Evolutionary conservation across 1,140 invertebrate species (phyloP), one percentile per base, ranked within the genome.

Genomic region (Pachyrhynchus sulphureomaculatus): DNA sequence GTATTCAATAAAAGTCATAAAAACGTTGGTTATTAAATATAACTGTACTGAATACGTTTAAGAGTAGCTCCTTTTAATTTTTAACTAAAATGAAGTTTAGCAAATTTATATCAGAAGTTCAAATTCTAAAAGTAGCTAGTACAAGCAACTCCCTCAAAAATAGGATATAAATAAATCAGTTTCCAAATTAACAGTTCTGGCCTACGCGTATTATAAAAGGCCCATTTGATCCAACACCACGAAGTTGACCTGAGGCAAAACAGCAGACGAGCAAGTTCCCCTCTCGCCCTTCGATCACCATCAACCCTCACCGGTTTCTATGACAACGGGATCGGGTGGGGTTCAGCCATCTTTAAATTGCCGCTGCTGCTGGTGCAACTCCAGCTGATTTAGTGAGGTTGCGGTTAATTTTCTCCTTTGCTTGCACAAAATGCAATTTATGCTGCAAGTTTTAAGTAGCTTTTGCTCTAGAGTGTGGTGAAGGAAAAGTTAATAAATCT

Each of bases 261-360:
- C 12, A 33, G 15, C 41, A 60, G 48, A 52, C 57, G 26, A 60
- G 37, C 70, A 69, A 71, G 67, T 66, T 68, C 71, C 70, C 72
- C 70, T 70, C 72, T 70, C 69, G n/a, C 29, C n/a, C 32, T 29
- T 21, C 13, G 15, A 17, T 47, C 33, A 5, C 36, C 9, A 59
- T 39, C 55, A 58, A 58, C 48, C 57, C 48, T 26, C 48, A 69
- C 34, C 29, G 60, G 74, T 74, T 64, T 62, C 70, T 65, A 74
- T 72, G 69, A 69, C 37, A 65, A 75, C 72, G 41, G 57, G 69
- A 47, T 4, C 33, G 56, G 45, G 44, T 59, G 57, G 47, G 47
- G 57, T 41, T 51, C 57, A 47, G 57, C 57, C 57, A 60, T 60
- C 57, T 60, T 60, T 47, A 26, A 51, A 41, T 34, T 20, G 29